Evolutionary conservation across 2,113 vertebrate species (phyloP).

Genomic region (Dromas ardeola): DNA sequence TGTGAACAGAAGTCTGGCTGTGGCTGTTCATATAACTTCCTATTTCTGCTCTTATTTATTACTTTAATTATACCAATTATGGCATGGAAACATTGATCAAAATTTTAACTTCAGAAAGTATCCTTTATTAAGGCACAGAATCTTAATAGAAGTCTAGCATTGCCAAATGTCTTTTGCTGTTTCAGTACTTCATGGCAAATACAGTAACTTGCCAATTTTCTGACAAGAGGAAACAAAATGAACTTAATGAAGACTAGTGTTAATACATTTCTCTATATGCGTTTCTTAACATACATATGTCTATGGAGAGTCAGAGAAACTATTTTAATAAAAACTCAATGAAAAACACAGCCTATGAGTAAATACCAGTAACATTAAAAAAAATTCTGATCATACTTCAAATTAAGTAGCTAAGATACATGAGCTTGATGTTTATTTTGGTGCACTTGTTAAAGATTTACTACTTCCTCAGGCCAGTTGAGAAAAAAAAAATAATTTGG

Average conservation of each 20-base stretch:
- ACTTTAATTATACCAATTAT: background rate
- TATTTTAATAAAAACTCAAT: background rate
- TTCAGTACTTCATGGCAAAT: background rate
- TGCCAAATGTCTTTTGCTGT: rapidly evolving
- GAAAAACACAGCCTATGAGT: background rate
- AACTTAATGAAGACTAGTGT: background rate
- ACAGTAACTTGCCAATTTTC: background rate
- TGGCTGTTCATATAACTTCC: background rate
- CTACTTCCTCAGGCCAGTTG: background rate
- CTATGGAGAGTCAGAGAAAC: background rate
- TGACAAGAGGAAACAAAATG: background rate
- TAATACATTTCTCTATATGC: background rate
- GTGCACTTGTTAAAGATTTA: background rate
- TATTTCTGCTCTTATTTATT: background rate
- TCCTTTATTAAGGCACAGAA: background rate
- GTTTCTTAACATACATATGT: background rate
- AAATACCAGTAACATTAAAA: background rate
- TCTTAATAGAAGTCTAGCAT: background rate
- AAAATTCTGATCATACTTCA: background rate
- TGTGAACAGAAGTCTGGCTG: background rate
- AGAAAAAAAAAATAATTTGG: background rate
- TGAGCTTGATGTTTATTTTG: background rate
- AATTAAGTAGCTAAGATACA: background rate
- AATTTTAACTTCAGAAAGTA: background rate
- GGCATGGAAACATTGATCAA: background rate